Evolutionary conservation across 2,797 vertebrate genomes (phyloP).

Genomic region (Ctenopoma kingsleyae): DNA sequence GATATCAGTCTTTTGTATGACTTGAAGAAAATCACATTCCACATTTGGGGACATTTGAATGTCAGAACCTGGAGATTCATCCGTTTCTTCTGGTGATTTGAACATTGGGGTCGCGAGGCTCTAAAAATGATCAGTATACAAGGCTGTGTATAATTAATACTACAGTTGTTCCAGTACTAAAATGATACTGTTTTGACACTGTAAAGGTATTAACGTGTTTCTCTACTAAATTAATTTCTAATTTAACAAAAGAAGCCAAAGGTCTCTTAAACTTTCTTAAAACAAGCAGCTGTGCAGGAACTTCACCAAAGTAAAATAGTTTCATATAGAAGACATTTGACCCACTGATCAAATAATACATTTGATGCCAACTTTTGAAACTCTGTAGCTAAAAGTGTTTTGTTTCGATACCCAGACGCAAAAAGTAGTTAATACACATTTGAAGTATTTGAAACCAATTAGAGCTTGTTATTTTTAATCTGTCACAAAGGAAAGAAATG

Average conservation of each 20-base stretch:
- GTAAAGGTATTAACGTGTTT: background rate
- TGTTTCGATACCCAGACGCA: background rate
- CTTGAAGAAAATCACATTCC: constrained; percentile 61
- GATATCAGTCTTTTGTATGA: constrained; percentile 57
- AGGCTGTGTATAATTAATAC: background rate
- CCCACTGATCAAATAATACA: background rate
- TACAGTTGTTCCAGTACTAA: background rate
- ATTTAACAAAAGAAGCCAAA: constrained; percentile 39
- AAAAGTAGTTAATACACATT: background rate
- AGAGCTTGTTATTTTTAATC: background rate
- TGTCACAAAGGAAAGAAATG: background rate
- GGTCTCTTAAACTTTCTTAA: background rate
- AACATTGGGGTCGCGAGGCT: constrained; percentile 29
- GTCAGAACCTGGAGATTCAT: constrained; percentile 1
- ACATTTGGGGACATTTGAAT: constrained; percentile 17
- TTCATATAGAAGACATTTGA: background rate
- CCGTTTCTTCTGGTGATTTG: background rate
- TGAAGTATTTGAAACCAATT: background rate
- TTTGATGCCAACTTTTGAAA: constrained; percentile 5
- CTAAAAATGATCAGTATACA: constrained; percentile 19
- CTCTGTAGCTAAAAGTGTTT: background rate
- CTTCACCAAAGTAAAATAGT: background rate
- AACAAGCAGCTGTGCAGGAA: background rate
- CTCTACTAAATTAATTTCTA: background rate
- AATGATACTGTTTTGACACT: background rate